Conservation (phyloP, 1,140 invertebrate species). For the Drosophila pruinosa region DNA sequence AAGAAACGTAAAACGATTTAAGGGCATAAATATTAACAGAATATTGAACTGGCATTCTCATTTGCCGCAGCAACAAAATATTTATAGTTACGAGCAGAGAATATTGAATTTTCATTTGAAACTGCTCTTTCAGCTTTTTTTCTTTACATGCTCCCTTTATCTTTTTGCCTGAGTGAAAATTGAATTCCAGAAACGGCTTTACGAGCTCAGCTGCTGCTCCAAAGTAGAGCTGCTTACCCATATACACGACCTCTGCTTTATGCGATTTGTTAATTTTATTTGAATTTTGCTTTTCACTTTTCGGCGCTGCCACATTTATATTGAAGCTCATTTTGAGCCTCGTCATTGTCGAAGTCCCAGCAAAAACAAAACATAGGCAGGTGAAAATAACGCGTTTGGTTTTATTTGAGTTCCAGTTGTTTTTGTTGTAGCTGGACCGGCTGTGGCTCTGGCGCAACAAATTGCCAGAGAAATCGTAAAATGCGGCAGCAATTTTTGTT, state of each 20-base stretch:
- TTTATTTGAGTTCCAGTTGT: slow-evolving; percentile 58
- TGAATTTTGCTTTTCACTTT: slow-evolving; percentile 41
- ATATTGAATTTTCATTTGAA: slow-evolving; percentile 37
- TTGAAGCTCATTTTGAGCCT: slow-evolving; percentile 26
- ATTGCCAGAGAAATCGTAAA: slow-evolving; percentile 76
- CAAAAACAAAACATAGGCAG: slow-evolving; percentile 36
- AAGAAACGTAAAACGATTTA: neutral
- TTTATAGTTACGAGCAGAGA: slow-evolving; percentile 42
- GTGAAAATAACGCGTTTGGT: slow-evolving; percentile 61
- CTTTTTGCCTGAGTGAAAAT: slow-evolving; percentile 13
- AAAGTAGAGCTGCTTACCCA: neutral
- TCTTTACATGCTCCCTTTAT: neutral
- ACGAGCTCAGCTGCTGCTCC: slow-evolving; percentile 16
- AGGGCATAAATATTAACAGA: slow-evolving; percentile 46
- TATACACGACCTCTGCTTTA: neutral
- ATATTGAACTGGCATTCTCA: slow-evolving; percentile 47
- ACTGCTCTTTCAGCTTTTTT: neutral
- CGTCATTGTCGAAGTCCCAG: slow-evolving; percentile 33
- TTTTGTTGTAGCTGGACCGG: slow-evolving; percentile 27
- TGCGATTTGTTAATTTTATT: slow-evolving; percentile 52
- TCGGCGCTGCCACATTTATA: slow-evolving; percentile 26
- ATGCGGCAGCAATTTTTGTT: slow-evolving; percentile 74
- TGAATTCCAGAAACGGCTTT: slow-evolving; percentile 22
- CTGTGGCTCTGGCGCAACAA: slow-evolving; percentile 53
- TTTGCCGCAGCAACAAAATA: slow-evolving; percentile 60